These are phyloP conservation scores for Lethocerus indicus DNA, from an alignment of 1,140 invertebrate genomes.

Conservation along the genomic window DNA sequence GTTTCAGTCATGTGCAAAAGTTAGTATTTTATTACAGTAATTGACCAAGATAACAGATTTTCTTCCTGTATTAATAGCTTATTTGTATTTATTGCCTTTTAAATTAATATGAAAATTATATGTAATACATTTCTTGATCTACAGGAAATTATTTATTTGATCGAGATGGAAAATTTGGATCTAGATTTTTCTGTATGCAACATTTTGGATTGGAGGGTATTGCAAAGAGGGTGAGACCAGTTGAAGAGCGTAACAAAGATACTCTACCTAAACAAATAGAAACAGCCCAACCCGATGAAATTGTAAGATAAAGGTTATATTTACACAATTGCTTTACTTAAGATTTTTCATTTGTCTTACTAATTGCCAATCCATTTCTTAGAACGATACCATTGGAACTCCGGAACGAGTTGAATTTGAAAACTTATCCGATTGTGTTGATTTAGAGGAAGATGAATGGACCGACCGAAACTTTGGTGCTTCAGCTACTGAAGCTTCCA, in stretches of 20 bases:
- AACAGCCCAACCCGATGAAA: too few species aligned
- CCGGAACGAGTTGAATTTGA: constrained; percentile 18
- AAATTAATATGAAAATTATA: neutral
- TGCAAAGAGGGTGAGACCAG: constrained; percentile 26
- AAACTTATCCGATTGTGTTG: constrained; percentile 13
- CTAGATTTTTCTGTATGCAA: constrained; percentile 64
- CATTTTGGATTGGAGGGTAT: constrained; percentile 49
- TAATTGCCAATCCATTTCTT: too few species aligned
- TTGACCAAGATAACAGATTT: too few species aligned
- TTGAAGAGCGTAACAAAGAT: too few species aligned
- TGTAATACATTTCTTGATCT: constrained; percentile 9
- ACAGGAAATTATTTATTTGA: constrained; percentile 54
- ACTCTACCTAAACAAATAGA: too few species aligned
- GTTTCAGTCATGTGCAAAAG: neutral
- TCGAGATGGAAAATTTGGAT: constrained; percentile 48
- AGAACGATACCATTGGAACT: constrained; percentile 11
- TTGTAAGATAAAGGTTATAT: too few species aligned
- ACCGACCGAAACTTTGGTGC: constrained; percentile 79
- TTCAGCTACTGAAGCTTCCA: constrained; percentile 35
- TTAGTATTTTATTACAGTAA: too few species aligned
- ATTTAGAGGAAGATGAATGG: constrained; percentile 79
- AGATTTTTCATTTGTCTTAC: neutral
- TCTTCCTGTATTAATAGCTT: too few species aligned
- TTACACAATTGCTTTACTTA: constrained; percentile 1
- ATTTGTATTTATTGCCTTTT: too few species aligned